Base-by-base conservation (phyloP, 1,140 invertebrate genomes). In the Macrostomum lignano region DNA sequence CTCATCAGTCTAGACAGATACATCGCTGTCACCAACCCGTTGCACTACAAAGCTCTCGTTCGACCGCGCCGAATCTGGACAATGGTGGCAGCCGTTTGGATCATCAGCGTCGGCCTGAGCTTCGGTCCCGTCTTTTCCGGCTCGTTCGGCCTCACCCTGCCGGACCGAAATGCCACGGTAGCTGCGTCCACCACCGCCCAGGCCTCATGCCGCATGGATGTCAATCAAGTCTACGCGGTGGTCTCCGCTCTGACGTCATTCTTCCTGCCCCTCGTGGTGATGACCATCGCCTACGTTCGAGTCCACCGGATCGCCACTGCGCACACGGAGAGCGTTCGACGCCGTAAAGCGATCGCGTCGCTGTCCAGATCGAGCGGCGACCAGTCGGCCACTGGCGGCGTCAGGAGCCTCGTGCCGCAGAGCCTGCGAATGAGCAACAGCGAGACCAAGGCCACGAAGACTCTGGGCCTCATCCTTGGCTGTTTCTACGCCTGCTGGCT, bases 281-380 rank as follows among this genome's bases (percentile, higher is more conserved):
- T 82, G 75, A 70, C 79, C 14, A 67, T 74, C 35, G 54, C 81
- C 1, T 82, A 84, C 48, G 74, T 74, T 49, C 77, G 76, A 56
- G 81, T 84, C 52, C 74, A 81, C 50, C 34, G 43, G 24, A 43
- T 50, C 3, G 48, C 48, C 15, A 37, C 43, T 17, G 28, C 35
- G 21, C 48, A 51, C 35, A 38, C 48, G 1, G 31, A 44, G 11
- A 44, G 51, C 28, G 51, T 51, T 15, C n/a, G n/a, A n/a, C 4
- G 17, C 23, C 39, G 44, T 29, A 36, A 21, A 24, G 14, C 17
- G 5, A 21, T 13, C 10, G 6, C 13, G 17, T n/a, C 24, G 26
- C 26, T 25, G 22, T 14, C 10, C 10, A 33, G 10, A 23, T n/a
- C 10, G 11, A 25, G 17, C 9, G 20, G 17, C 11, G 32, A 33